Base-by-base conservation (phyloP, 2,113 vertebrate species). In the Orthochromis indermauri region DNA sequence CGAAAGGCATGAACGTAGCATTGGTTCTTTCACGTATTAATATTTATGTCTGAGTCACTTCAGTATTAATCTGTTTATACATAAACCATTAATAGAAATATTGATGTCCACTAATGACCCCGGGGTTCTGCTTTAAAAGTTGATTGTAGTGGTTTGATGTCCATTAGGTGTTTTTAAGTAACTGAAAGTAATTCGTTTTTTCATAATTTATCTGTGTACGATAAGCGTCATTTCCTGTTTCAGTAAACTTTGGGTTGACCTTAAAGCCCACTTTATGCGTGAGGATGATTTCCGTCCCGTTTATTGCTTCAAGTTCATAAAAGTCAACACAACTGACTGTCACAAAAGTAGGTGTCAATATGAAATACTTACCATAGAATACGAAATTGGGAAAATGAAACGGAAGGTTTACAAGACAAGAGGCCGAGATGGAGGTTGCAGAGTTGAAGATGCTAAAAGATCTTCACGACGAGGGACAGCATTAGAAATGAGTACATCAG, bases 181-280 rank as follows among this genome's bases (percentile, higher is more conserved):
- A 73, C 13, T 73, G 5, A 7, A 73, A 73, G 9, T 47, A 47
- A 73, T 28, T 47, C 0, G 1, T 73, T 5, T 73, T 47, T 16
- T 26, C 33, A n/a, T 37, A 13, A 47, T 28, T 76, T 76, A 17
- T 28, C 9, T 0, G 9, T 0, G 24, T 45, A 47, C 68, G 24
- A 28, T 47, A 47, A 73, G 3, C 63, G 11, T 45, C 12, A 28
- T 45, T 45, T 73, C 21, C 40, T 73, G 40, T 45, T 26, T 3
- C 68, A 45, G 21, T 45, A 7, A 45, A 26, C 14, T 26, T 73
- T 45, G 1, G 21, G 21, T 9, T 26, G 40, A 28, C 3, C 68
- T 11, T 10, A 28, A 47, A 10, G 21, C 40, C 1, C 21, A 73
- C 37, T 5, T 73, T 17, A 47, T 47, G 0, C 14, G 40, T 3